phyloP scores from a whole-genome alignment of 2,113 vertebrate species.

The Phaetusa simplex region DNA sequence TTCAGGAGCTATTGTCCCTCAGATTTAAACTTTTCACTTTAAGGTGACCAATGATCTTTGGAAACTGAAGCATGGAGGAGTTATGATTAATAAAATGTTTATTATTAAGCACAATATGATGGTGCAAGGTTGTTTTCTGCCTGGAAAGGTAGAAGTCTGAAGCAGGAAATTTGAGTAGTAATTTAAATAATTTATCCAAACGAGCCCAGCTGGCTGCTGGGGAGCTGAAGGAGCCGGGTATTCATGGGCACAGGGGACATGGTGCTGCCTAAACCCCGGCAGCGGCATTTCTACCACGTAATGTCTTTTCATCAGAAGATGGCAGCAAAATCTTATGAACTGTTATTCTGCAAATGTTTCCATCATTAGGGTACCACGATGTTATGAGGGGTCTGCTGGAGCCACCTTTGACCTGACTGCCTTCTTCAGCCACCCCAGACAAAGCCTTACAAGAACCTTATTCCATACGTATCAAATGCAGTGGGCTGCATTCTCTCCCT shows the following conservation, averaged over 20 bases:
- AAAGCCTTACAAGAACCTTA: not conserved
- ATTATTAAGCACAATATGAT: not conserved
- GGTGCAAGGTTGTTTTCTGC: not conserved
- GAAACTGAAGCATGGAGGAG: not conserved
- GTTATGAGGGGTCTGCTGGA: not conserved
- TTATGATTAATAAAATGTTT: not conserved
- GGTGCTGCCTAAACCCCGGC: not conserved
- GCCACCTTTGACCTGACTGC: not conserved
- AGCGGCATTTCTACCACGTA: not conserved
- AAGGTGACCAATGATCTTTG: not conserved
- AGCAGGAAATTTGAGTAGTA: not conserved
- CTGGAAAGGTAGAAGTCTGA: not conserved
- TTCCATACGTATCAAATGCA: not conserved
- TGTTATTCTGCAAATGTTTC: not conserved
- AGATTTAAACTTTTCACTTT: not conserved
- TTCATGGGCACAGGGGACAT: not conserved
- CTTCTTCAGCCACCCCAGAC: not conserved
- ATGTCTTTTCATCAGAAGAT: constrained; percentile 73
- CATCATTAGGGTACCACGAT: not conserved
- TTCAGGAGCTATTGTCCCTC: no score
- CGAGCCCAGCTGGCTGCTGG: not conserved
- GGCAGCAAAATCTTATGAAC: constrained; percentile 75
- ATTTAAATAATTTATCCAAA: not conserved
- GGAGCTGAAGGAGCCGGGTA: accelerated
- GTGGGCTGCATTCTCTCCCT: not conserved